Evolutionary conservation across 2,113 vertebrate species (phyloP).

Genomic region (Lophius piscatorius): DNA sequence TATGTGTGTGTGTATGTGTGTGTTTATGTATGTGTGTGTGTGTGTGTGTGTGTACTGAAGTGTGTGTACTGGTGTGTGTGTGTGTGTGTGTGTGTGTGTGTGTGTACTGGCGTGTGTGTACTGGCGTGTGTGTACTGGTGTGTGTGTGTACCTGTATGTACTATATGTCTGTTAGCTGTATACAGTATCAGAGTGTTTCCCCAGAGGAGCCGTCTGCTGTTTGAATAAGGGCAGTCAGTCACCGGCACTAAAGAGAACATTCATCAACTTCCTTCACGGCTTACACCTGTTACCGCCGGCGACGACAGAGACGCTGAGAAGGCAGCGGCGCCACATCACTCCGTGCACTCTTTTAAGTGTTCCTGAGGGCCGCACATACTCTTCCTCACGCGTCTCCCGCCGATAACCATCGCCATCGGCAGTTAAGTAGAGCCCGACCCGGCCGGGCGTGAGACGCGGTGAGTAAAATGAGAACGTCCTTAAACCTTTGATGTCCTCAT

Average conservation of each 20-base stretch:
- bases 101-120: conserved; percentile 30
- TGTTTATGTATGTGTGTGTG: conserved; percentile 21
- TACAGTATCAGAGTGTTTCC: conserved; percentile 70
- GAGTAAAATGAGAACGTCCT: conserved; percentile 12
- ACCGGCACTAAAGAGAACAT: conserved; percentile 77
- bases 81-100: conserved; percentile 20
- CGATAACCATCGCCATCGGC: conserved; percentile 40
- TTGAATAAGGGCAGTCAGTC: conserved; percentile 80
- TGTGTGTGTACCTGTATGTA: conserved; percentile 32
- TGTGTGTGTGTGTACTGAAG: conserved; percentile 40
- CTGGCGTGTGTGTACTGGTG: conserved; percentile 37
- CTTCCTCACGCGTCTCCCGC: conserved; percentile 50
- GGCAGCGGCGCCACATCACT: conserved; percentile 64
- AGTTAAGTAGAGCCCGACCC: conserved; percentile 58
- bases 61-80: no score
- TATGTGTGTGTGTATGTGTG: conserved; percentile 20
- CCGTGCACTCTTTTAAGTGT: conserved; percentile 58
- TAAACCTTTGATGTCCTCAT: no score
- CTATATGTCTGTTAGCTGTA: conserved; percentile 52
- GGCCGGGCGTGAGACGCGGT: conserved; percentile 3
- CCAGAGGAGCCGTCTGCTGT: conserved; percentile 72
- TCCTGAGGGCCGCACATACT: conserved; percentile 54
- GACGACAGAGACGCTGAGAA: conserved; percentile 69
- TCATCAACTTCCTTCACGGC: conserved; percentile 72
- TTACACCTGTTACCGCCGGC: conserved; percentile 78